Base-by-base conservation (phyloP, 2,113 vertebrate species). In the Rhadina sibilatrix region DNA sequence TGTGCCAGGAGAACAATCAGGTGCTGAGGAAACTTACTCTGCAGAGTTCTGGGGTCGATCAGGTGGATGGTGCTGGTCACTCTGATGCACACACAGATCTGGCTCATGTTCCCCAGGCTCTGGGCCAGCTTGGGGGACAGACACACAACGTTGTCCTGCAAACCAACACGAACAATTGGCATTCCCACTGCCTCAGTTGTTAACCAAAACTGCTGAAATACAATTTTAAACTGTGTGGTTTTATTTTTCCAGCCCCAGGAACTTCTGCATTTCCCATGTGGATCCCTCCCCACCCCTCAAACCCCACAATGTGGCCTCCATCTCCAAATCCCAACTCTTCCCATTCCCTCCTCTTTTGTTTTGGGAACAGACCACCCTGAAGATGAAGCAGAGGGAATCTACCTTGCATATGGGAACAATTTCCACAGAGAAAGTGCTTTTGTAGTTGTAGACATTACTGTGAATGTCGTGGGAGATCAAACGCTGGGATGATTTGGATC, bases 391-490 rank as follows among this genome's bases (percentile, higher is more conserved):
- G 44, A 44, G 52, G 78, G 87, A 70, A 60, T 23, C 31, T 93
- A 99, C 99, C 99, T 99, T 99, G 97, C 99, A 99, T 70, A 99
- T 97, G 15, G 99, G 99, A 81, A 99, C 99, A 10, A 99, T 99
- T 97, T 99, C 99, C 96, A 99, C 78, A 15, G 99, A 99, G 96
- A 98, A 99, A 77, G 99, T 99, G 97, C 99, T 99, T 97, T 99
- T 99, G 94, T 99, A 99, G 97, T 99, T 99, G 97, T 98, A 99
- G 15, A 98, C 98, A 69, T 99, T 99, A 31, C 98, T 99, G 91
- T 99, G 99, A 83, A 99, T 98, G 93, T 99, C 99, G 16, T 99
- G 99, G 12, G 99, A 99, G 95, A 99, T 99, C 93, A 99, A 97
- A 38, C 99, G 98, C 70, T 99, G 99, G 69, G 99, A 99, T 7